A percentile compares a stretch with the other conserved stretches of the same genome.
phyloP scores from a whole-genome alignment of 1,140 invertebrate species.

The Lucilia sericata region DNA sequence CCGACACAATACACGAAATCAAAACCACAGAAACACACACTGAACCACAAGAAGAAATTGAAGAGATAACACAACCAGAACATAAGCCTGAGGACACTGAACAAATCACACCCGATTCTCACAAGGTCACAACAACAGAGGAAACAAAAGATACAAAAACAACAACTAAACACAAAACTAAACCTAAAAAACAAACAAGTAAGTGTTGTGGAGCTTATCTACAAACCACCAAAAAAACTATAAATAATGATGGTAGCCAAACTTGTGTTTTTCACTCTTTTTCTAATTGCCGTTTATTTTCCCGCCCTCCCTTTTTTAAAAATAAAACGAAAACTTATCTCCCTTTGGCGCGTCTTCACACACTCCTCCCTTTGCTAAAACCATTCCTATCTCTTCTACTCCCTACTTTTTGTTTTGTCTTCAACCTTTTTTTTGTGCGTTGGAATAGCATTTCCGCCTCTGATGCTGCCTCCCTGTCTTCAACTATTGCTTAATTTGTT shows the following conservation, averaged over 20 bases:
- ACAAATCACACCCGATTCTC: slow-evolving; percentile 41
- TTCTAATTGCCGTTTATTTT: not conserved
- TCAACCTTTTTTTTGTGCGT: not conserved
- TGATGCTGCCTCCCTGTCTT: not conserved
- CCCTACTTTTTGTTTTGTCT: slow-evolving; percentile 12
- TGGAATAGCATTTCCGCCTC: slow-evolving; percentile 5
- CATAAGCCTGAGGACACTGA: slow-evolving; percentile 44
- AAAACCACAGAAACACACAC: slow-evolving; percentile 42
- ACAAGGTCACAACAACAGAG: slow-evolving; percentile 50
- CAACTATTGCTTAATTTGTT: not conserved
- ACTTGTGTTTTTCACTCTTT: slow-evolving; percentile 29
- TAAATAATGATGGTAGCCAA: not conserved
- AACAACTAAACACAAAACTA: slow-evolving; percentile 59
- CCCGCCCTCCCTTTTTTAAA: not conserved
- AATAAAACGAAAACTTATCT: not conserved
- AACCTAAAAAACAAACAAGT: slow-evolving; percentile 62
- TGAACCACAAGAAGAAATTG: slow-evolving; percentile 44
- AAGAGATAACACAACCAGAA: slow-evolving; percentile 47
- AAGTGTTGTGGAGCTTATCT: slow-evolving; percentile 53
- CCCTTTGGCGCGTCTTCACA: not conserved
- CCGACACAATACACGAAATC: slow-evolving; percentile 46
- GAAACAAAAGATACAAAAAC: slow-evolving; percentile 54
- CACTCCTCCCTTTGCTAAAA: not conserved
- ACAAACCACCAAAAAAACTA: not conserved
- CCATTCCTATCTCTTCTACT: slow-evolving; percentile 11